These are phyloP conservation scores for Neuroterus valhalla DNA, from an alignment of 1,140 invertebrate genomes.

Conservation along the genomic window DNA sequence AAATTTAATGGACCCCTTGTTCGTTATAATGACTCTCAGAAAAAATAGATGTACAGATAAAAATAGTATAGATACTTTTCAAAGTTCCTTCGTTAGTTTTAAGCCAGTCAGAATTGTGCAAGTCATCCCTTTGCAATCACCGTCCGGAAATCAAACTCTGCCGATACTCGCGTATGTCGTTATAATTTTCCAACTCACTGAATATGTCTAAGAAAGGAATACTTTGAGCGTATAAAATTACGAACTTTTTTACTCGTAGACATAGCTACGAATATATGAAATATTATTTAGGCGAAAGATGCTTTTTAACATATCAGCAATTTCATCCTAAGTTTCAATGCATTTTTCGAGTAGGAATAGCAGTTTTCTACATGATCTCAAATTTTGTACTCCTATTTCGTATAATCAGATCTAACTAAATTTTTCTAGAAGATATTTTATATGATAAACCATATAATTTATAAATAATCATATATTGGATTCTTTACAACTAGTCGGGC, in stretches of 20 bases:
- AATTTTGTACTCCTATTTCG: too few relatives aligned
- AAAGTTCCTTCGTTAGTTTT: constrained; percentile 3
- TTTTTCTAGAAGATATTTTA: too few relatives aligned
- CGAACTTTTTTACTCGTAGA: background rate
- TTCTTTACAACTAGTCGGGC: too few relatives aligned
- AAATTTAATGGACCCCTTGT: background rate
- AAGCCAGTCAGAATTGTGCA: background rate
- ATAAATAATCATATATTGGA: too few relatives aligned
- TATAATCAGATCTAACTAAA: too few relatives aligned
- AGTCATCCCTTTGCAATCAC: background rate
- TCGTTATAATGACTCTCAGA: background rate
- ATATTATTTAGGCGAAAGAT: background rate
- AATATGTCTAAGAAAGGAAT: constrained; percentile 16
- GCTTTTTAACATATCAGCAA: background rate
- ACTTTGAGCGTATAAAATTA: background rate
- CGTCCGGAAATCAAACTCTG: background rate
- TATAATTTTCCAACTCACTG: constrained; percentile 21
- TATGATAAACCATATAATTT: too few relatives aligned
- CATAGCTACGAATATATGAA: background rate
- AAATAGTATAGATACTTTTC: background rate
- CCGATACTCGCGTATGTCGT: constrained; percentile 13
- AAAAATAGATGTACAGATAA: background rate
- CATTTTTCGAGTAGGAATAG: too few relatives aligned
- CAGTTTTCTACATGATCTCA: too few relatives aligned
- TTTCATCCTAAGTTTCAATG: too few relatives aligned